phyloP scores from a whole-genome alignment of 2,888 invertebrate genomes.

The Parochlus steinenii region DNA sequence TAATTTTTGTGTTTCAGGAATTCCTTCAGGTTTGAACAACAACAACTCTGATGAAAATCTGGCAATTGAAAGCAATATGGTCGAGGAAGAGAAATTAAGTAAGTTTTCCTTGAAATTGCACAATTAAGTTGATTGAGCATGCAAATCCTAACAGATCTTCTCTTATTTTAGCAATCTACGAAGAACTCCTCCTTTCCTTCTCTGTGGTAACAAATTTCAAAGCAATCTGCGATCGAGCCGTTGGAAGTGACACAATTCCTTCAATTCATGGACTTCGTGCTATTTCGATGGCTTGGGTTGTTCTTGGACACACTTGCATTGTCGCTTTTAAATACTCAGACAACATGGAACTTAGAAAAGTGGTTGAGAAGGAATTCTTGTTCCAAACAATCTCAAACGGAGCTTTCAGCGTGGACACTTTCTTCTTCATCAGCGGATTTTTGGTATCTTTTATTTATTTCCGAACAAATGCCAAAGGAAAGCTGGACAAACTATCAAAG shows the following conservation, averaged over 20 bases:
- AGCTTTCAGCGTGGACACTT: conserved; percentile 66
- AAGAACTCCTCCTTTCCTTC: conserved; percentile 58
- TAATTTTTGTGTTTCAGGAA: too few relatives aligned
- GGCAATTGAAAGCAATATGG: conserved; percentile 34
- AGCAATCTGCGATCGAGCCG: conserved; percentile 62
- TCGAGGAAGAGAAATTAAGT: conserved; percentile 32
- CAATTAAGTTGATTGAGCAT: conserved; percentile 1
- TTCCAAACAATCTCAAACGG: conserved; percentile 67
- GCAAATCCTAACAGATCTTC: conserved; percentile 4
- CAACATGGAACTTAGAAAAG: conserved; percentile 54
- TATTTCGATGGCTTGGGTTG: conserved; percentile 53
- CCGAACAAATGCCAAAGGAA: conserved; percentile 57
- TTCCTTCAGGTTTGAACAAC: conserved; percentile 32
- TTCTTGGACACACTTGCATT: conserved; percentile 59
- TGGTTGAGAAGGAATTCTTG: conserved; percentile 59
- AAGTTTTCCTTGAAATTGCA: conserved; percentile 12
- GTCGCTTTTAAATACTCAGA: conserved; percentile 72
- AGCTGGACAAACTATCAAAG: conserved; percentile 46
- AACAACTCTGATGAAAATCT: conserved; percentile 41
- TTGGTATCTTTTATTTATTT: conserved; percentile 75
- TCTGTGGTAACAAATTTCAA: conserved; percentile 61
- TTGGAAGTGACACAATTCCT: conserved; percentile 64
- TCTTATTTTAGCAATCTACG: conserved; percentile 37
- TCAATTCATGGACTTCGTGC: conserved; percentile 53
- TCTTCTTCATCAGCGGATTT: conserved; percentile 70